A percentile compares a stretch with the other conserved stretches of the same genome.
Conservation (phyloP, 2,797 vertebrate genomes). For the Sphenopsis melanotis region DNA sequence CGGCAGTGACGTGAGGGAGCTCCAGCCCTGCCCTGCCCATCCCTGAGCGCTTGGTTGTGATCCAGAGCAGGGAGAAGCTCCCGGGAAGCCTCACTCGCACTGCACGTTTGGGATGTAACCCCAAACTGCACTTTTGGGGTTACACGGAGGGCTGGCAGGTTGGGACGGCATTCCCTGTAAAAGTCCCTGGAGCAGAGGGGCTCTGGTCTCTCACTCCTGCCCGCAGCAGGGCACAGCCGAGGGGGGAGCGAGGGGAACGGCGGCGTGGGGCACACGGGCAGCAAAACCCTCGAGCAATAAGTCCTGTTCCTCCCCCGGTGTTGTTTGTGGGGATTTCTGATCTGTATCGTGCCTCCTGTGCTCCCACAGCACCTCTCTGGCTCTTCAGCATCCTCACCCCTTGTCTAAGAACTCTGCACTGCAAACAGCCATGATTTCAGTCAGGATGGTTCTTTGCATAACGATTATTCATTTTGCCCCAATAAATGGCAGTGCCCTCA, state of each 20-base stretch:
- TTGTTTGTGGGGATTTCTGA: neutral
- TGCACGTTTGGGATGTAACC: neutral
- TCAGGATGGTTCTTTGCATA: neutral
- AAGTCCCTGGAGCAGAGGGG: neutral
- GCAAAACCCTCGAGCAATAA: neutral
- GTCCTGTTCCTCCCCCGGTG: fast-evolving
- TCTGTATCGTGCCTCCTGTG: neutral
- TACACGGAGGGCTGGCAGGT: neutral
- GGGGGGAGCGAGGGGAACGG: neutral
- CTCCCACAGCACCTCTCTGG: neutral
- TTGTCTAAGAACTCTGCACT: neutral
- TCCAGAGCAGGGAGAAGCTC: neutral
- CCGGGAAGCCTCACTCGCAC: fast-evolving
- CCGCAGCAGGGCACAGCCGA: neutral
- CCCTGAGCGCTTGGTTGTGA: fast-evolving
- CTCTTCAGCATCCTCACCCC: neutral
- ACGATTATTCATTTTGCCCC: neutral
- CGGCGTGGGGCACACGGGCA: neutral
- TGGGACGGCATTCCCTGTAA: neutral
- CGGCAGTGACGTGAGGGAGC: neutral
- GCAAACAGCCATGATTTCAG: neutral
- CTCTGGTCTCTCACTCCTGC: neutral
- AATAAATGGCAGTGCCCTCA: neutral
- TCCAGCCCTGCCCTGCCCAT: neutral
- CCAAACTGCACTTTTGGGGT: neutral